Percentiles rank a stretch among this genome's conserved stretches.
These are phyloP conservation scores for Pica pica DNA, from an alignment of 2,113 vertebrate genomes.

Conservation along the genomic window DNA sequence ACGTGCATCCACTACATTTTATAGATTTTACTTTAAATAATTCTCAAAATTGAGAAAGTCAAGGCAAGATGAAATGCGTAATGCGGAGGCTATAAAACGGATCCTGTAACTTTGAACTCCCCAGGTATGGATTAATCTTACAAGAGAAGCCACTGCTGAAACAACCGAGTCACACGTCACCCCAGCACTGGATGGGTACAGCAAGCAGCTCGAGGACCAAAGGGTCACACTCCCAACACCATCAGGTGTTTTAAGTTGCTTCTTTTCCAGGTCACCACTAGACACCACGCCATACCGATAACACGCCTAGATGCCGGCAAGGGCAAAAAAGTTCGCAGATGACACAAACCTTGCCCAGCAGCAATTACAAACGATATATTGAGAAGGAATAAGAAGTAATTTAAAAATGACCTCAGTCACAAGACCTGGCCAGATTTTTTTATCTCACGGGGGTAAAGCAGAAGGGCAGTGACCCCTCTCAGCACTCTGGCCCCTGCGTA, in stretches of 20 bases:
- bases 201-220: neutral
- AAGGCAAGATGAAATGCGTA: neutral
- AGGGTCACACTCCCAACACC: neutral
- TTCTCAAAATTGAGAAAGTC: neutral
- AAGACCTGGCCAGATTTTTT: neutral
- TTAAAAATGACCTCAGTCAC: accelerated
- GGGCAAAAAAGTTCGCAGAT: neutral
- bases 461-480: accelerated
- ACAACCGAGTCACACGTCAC: accelerated
- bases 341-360: neutral
- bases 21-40: neutral
- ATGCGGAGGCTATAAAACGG: accelerated
- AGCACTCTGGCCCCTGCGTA: accelerated
- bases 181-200: accelerated
- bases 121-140: accelerated
- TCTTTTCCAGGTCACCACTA: neutral
- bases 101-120: neutral
- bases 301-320: accelerated
- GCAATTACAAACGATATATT: accelerated
- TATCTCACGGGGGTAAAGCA: accelerated
- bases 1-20: neutral
- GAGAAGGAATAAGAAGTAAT: accelerated
- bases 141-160: neutral
- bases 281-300: accelerated
- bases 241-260: accelerated